Evolutionary conservation across 2,888 invertebrate genomes (phyloP).

Genomic region (Elaeidobius kamerunicus): DNA sequence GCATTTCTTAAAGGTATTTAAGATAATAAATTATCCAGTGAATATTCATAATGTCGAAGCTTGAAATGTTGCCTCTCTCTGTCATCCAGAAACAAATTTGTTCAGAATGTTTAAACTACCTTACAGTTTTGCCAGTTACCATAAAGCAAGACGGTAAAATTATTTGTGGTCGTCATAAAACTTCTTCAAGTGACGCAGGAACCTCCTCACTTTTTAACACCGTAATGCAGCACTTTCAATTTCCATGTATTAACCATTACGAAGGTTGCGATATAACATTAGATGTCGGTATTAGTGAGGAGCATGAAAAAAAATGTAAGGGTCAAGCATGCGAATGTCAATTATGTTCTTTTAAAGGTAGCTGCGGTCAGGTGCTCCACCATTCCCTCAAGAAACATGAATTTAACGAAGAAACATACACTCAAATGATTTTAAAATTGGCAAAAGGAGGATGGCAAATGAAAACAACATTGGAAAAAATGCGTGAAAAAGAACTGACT

Average conservation of each 20-base stretch:
- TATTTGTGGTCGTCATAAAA: constrained; percentile 1
- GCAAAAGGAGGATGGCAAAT: too few species aligned
- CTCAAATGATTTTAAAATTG: constrained; percentile 1
- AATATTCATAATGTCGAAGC: not conserved
- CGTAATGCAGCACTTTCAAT: not conserved
- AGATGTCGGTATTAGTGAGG: not conserved
- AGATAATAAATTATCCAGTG: not conserved
- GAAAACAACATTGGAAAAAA: not conserved
- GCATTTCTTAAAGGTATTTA: not conserved
- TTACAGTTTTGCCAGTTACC: constrained; percentile 4
- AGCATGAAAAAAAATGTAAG: constrained; percentile 1
- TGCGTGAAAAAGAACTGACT: not conserved
- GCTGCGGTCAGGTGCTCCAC: not conserved
- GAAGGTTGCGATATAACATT: constrained; percentile 1
- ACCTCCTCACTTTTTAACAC: constrained; percentile 2
- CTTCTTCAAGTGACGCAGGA: not conserved
- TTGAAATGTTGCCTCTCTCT: not conserved
- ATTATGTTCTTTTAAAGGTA: constrained; percentile 7
- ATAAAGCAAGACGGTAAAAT: not conserved
- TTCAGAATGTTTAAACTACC: constrained; percentile 1
- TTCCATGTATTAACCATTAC: constrained; percentile 7
- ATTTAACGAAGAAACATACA: too few species aligned
- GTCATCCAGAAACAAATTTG: constrained; percentile 3
- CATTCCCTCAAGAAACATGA: not conserved
- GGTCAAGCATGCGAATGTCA: not conserved